Base-by-base conservation (phyloP, 53 echinoderm and acorn worm genomes). In the Luidia sarsii region DNA sequence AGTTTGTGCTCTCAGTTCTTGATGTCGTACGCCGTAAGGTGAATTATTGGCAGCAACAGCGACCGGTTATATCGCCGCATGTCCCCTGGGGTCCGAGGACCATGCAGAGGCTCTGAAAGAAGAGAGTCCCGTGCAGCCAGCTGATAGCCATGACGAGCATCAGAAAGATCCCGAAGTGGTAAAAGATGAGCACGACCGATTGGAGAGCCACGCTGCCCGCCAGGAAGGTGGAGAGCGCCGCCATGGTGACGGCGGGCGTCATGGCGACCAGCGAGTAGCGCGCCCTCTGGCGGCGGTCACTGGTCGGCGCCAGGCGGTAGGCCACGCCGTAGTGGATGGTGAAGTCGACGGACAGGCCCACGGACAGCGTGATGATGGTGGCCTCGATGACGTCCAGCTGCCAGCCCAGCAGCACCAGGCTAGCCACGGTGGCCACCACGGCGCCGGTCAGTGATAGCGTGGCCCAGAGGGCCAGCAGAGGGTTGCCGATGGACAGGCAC, bases 311-410 rank as follows among this genome's bases (percentile, higher is more conserved):
- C 24, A 93, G 37, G 19, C 67, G 77, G 64, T 88, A 95, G 11
- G 96, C 96, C 3, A 95, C 90, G 3, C 96, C 96, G 39, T 86
- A 90, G 36, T 95, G 96, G 33, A 93, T 71, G 10, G 90, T 90
- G 74, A 88, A 93, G 33, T 95, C 96, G 0, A 95, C 88, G 23
- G 93, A 85, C 2, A 95, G 55, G 3, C 96, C 96, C 10, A 95
- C 88, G 0, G 90, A 86, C n/a, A 95, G 75, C 13, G 92, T 85
- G 39, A 95, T 85, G 4, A 85, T 90, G 33, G 88, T 75, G 4
- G 92, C 88, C 53, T 95, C 95, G 10, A 95, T 48, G 18, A 95
- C 71, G 33, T 93, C 92, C 35, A 95, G 54, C 36, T 95, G 86
- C 96, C 96, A 95, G 4, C 96, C 96, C 2, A 95, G 64, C 7